A percentile compares a stretch with the other conserved stretches of the same genome.
phyloP scores from a whole-genome alignment of 1,140 invertebrate genomes.

The Neomicropteryx cornuta region DNA sequence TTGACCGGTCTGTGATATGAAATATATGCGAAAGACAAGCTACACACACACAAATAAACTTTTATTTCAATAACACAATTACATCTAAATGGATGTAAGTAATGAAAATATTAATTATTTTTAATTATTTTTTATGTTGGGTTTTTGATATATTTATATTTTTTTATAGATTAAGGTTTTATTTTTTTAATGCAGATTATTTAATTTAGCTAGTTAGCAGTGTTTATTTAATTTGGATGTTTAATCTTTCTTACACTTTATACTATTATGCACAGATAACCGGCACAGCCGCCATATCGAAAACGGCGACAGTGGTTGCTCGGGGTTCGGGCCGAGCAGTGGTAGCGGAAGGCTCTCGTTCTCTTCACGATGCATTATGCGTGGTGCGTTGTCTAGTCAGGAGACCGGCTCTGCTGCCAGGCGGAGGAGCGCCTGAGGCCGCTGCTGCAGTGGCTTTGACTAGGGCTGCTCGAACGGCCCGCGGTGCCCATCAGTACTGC shows the following conservation, averaged over 20 bases:
- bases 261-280: conserved; percentile 50
- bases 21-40: too few species aligned
- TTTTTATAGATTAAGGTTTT: too few species aligned
- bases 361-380: conserved; percentile 96
- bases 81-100: not conserved
- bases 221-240: not conserved
- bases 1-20: conserved; percentile 8
- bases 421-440: conserved; percentile 96
- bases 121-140: not conserved
- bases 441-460: conserved; percentile 82
- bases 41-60: not conserved
- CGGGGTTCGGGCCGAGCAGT: conserved; percentile 97
- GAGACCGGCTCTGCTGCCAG: conserved; percentile 80
- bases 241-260: conserved; percentile 3
- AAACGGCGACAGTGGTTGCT: conserved; percentile 87
- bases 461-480: conserved; percentile 69
- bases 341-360: conserved; percentile 88
- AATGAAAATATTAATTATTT: conserved; percentile 1
- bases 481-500: conserved; percentile 92
- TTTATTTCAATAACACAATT: not conserved
- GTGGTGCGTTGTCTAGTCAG: conserved; percentile 96
- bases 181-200: too few species aligned
- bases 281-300: conserved; percentile 79
- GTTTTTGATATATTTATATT: too few species aligned
- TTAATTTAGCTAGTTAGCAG: too few species aligned